Evolutionary conservation across 2,797 vertebrate species (phyloP).

Genomic region (Sebastes trivittatus): DNA sequence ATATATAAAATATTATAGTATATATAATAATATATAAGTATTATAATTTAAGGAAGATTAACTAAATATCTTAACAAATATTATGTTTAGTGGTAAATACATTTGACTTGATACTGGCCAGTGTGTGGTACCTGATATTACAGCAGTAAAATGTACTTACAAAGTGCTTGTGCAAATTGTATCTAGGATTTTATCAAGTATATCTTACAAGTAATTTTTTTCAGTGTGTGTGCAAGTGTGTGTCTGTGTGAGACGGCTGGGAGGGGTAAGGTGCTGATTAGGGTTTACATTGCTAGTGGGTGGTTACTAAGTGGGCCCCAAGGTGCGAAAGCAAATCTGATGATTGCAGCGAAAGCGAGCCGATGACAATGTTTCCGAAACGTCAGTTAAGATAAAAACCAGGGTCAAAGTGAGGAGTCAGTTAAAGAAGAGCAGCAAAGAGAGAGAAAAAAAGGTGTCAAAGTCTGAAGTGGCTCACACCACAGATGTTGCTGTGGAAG

Average conservation of each 20-base stretch:
- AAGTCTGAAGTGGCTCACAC: slow-evolving; percentile 45
- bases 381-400: slow-evolving; percentile 64
- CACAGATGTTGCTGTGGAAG: slow-evolving; percentile 32
- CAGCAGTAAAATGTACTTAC: too few relatives aligned
- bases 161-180: too few relatives aligned
- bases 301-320: slow-evolving; percentile 49
- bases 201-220: too few relatives aligned
- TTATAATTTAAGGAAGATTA: too few relatives aligned
- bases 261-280: slow-evolving; percentile 47
- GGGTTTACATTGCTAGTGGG: slow-evolving; percentile 48
- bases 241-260: background rate
- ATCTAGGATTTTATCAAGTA: too few relatives aligned
- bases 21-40: too few relatives aligned
- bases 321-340: slow-evolving; percentile 69
- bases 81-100: too few relatives aligned
- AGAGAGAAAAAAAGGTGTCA: slow-evolving; percentile 36
- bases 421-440: slow-evolving; percentile 21
- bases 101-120: too few relatives aligned
- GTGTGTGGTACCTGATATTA: too few relatives aligned
- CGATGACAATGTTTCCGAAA: slow-evolving; percentile 60
- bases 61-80: too few relatives aligned
- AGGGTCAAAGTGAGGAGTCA: slow-evolving; percentile 22
- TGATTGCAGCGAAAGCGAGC: slow-evolving; percentile 59
- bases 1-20: too few relatives aligned
- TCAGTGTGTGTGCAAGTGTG: background rate